Conservation (phyloP, 2,888 invertebrate genomes). For the Hirtodrosophila confusa region DNA sequence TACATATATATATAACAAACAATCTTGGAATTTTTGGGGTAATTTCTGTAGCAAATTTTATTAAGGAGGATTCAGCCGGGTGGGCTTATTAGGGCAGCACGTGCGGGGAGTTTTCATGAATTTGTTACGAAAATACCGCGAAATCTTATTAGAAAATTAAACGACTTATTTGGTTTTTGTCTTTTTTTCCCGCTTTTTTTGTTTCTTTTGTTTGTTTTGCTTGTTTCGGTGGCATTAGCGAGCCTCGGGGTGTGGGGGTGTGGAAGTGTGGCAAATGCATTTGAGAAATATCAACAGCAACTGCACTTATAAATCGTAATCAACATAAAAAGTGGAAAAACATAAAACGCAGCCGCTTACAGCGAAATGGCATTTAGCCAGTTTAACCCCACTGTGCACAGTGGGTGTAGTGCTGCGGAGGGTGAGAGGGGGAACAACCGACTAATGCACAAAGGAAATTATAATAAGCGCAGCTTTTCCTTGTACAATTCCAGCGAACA, state of each 20-base stretch:
- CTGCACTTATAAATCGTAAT: constrained; percentile 56
- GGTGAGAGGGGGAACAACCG: constrained; percentile 2
- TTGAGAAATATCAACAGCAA: constrained; percentile 33
- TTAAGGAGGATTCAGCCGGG: constrained; percentile 20
- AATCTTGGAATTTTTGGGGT: constrained; percentile 66
- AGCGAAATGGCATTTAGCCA: constrained; percentile 59
- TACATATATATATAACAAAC: constrained; percentile 33
- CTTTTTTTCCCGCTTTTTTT: neutral
- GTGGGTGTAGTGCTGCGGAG: constrained; percentile 43
- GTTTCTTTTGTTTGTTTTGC: neutral
- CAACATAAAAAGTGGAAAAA: constrained; percentile 32
- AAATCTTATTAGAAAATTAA: constrained; percentile 79
- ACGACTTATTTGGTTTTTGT: constrained; percentile 69
- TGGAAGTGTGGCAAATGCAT: constrained; percentile 42
- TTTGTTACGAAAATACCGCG: constrained; percentile 61
- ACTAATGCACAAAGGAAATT: constrained; percentile 72
- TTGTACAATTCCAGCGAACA: constrained; percentile 49
- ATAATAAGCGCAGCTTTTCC: constrained; percentile 71
- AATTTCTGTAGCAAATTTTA: constrained; percentile 59
- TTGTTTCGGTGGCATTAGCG: constrained; percentile 9
- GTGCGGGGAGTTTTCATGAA: constrained; percentile 57
- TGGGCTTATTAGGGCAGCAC: constrained; percentile 69
- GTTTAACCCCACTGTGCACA: constrained; percentile 72
- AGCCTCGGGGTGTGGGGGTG: constrained; percentile 1
- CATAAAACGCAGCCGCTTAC: constrained; percentile 51